Base-by-base conservation (phyloP, 2,797 vertebrate species). In the Clamator glandarius region DNA sequence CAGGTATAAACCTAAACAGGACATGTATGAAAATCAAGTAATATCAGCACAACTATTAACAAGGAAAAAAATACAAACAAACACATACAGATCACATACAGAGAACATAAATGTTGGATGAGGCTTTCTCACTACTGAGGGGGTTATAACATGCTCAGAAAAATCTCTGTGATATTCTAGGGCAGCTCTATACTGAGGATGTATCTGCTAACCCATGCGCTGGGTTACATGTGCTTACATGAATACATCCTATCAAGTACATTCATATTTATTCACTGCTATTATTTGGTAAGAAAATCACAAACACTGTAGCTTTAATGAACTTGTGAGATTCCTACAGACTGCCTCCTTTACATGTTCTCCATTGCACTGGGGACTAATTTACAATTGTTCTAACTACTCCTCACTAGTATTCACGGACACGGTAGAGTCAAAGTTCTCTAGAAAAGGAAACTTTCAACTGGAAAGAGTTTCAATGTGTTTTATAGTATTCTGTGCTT, bases 11-110 rank as follows among this genome's bases (percentile, higher is more conserved):
- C 13, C 5, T 20, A 69, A 25, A 26, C 8, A 42, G 28, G 1
- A 11, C 17, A 77, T 3, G 3, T 12, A 6, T 35, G 29, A 87
- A 84, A 78, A 82, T 12, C 8, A 52, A 59, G 17, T 31, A 46
- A 78, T 87, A 42, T 2, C 23, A 23, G 5, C 6, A 24, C 5
- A 44, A 14, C 4, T 42, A 24, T 50, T 46, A 36, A 21, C 5
- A 73, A n/a, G 6, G 7, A 18, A 61, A 61, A 55, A 74, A 75
- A 64, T 28, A 54, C 29, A n/a, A 79, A 26, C 1, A 20, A 16
- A 36, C 1, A 26, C 2, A 0, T 58, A 21, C 2, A 33, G 5
- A 46, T 28, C 21, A 46, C 0, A 0, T 9, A n/a, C 4, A 63
- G 31, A 29, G 2, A 50, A 5, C 2, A 4, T n/a, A 6, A 5